Base-by-base conservation (phyloP, 2,888 invertebrate genomes). In the Phalera bucephala region DNA sequence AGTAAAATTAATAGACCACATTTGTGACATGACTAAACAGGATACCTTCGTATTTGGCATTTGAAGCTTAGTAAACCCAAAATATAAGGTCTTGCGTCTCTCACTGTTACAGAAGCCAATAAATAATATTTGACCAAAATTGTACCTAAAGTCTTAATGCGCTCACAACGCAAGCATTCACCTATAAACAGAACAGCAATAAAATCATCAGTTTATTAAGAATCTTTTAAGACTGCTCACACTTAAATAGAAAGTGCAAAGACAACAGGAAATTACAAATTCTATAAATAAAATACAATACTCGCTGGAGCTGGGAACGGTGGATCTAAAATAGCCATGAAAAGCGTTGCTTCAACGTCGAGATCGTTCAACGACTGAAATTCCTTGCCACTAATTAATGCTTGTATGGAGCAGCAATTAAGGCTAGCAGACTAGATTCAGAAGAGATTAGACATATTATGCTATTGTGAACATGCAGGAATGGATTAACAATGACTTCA, bases 311-410 rank as follows among this genome's bases (percentile, higher is more conserved):
- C 59, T 74, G 75, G 57, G 76, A 77, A 67, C n/a, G n/a, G n/a
- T n/a, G 65, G 48, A 43, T 59, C 64, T 66, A 63, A 63, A 71
- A 64, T 70, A 57, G 65, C 59, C 60, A 56, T 72, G 70, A 46
- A 71, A 78, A 71, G 62, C 63, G 52, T 60, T 56, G 60, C 60
- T 61, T 61, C 47, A 57, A n/a, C n/a, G 57, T 52, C 39, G 39
- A 48, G 50, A 60, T 64, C 54, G 59, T 58, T 63, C 49, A 56
- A 55, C 56, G 48, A 56, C 51, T 62, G 44, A 53, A 66, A 74
- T 73, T 63, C 62, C 52, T 68, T n/a, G n/a, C n/a, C 47, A 53
- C 45, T 62, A 58, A 68, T 66, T 62, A 64, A 47, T 35, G 36
- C 45, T 45, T 42, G 43, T 55, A 52, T 45, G 40, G 35, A 54